These are phyloP conservation scores for Aegithalos caudatus DNA, from an alignment of 2,113 vertebrate genomes.

Conservation along the genomic window DNA sequence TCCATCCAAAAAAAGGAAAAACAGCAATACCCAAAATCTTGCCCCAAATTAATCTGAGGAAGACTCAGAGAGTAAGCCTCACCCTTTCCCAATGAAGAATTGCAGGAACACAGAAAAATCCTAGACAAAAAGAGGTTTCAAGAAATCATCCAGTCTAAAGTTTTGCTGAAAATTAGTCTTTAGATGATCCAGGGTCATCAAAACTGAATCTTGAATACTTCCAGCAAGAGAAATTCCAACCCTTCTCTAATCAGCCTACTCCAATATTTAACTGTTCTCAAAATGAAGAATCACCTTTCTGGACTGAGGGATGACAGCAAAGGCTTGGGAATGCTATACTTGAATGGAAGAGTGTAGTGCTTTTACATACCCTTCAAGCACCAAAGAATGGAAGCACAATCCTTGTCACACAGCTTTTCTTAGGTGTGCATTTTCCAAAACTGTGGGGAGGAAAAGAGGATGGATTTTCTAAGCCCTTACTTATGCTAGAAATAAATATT, in stretches of 20 bases:
- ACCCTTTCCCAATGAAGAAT: not conserved
- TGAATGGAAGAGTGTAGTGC: not conserved
- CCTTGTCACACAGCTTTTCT: not conserved
- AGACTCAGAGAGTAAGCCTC: not conserved
- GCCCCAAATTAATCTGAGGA: not conserved
- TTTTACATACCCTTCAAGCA: not conserved
- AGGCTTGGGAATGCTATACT: not conserved
- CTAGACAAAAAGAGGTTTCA: not conserved
- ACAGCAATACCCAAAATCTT: not conserved
- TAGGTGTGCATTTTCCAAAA: not conserved
- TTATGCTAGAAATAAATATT: not conserved
- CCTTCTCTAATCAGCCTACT: not conserved
- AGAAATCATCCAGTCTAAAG: not conserved
- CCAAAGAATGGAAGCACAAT: not conserved
- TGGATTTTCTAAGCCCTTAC: not conserved
- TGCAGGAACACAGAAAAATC: not conserved
- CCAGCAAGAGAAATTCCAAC: not conserved
- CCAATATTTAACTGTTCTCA: not conserved
- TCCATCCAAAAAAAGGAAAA: not conserved
- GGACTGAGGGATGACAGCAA: not conserved
- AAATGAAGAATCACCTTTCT: not conserved
- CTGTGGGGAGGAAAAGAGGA: accelerated
- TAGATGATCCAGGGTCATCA: not conserved
- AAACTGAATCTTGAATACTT: not conserved
- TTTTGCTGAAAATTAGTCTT: not conserved